Percentiles rank a stretch among this genome's conserved stretches.
Evolutionary conservation across 2,113 vertebrate species (phyloP).

Genomic region (Scomber scombrus): DNA sequence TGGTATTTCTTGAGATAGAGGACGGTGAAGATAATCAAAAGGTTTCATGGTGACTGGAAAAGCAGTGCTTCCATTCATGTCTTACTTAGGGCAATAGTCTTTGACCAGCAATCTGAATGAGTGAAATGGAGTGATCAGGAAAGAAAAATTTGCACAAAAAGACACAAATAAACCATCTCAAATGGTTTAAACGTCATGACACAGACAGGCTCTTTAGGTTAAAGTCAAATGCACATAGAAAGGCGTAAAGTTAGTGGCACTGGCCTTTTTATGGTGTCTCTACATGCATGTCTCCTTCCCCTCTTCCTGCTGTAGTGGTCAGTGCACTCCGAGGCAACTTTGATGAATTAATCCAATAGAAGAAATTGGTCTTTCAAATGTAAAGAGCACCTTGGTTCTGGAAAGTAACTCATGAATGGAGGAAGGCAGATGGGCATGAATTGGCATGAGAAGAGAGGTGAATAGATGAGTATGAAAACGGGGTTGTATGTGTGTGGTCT

Average conservation of each 20-base stretch:
- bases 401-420: conserved; percentile 51
- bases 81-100: background rate
- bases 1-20: no score
- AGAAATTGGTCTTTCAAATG: conserved; percentile 71
- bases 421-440: conserved; percentile 41
- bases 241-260: conserved; percentile 17
- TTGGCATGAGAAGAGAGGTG: conserved; percentile 44
- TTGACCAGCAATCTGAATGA: background rate
- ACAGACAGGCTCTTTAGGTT: conserved; percentile 4
- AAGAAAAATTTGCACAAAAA: background rate
- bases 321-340: conserved; percentile 56
- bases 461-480: conserved; percentile 56
- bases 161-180: background rate
- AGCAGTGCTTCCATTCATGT: background rate
- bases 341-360: conserved; percentile 74
- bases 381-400: conserved; percentile 70
- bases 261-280: conserved; percentile 34
- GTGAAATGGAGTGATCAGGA: background rate
- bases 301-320: conserved; percentile 45
- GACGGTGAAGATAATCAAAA: no score
- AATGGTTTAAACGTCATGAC: conserved; percentile 26
- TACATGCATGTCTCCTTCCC: conserved; percentile 26
- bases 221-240: conserved; percentile 38
- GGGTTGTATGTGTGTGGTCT: background rate
- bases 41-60: no score